Base-by-base conservation (phyloP, 2,888 invertebrate species). In the Hypercompe scribonia region DNA sequence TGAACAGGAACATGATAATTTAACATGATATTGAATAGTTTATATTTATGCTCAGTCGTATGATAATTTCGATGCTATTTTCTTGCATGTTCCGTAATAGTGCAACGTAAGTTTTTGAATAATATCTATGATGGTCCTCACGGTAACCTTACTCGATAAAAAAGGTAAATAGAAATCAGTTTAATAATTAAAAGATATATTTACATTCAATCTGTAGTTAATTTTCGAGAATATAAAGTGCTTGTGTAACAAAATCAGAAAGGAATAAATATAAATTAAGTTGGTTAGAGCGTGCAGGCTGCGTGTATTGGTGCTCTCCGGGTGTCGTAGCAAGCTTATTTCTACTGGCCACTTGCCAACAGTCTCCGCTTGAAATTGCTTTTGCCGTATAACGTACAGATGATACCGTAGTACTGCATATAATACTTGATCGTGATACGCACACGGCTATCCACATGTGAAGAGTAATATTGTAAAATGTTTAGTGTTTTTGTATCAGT, bases 261-360 rank as follows among this genome's bases (percentile, higher is more conserved):
- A 81, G 71, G 70, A 78, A 81, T 82, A 83, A 80, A 85, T 85
- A 86, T 84, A 85, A 87, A 89, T 90, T 90, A 90, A 89, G 88
- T 89, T 78, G 80, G 86, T 87, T 84, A 87, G 87, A 87, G 87
- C 87, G 86, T 84, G 83, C 87, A 90, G 88, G 87, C 88, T 90
- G 88, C 89, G 90, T 91, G 90, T 93, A 92, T 89, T 88, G 89
- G 90, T 88, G 87, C 89, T 90, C 89, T 89, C 86, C 86, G 90
- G 89, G 91, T 92, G 93, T 93, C 91, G 91, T 89, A 88, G 91
- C 89, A 86, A 93, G 95, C 94, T 94, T 94, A 94, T 94, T 94
- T 92, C 94, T 87, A 88, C 92, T 95, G 95, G 95, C 92, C 87
- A 86, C 81, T 81, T 90, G 95, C 95, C 95, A 95, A 90, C 88